Conservation (phyloP, 1,140 invertebrate genomes). For the Cydia strobilella region DNA sequence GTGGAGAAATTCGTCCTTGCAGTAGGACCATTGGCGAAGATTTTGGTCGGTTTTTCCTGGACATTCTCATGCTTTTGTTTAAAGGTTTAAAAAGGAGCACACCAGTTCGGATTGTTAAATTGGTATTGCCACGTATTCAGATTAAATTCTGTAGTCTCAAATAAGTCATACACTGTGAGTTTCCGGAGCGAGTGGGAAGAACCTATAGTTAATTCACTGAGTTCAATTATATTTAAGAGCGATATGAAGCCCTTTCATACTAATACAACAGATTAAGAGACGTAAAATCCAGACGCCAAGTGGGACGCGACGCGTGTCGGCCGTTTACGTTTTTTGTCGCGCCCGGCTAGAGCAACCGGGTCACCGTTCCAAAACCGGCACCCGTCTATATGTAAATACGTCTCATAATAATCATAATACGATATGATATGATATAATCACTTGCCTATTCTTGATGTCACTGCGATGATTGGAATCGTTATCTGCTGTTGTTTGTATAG, state of each 20-base stretch:
- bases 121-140: too few species aligned
- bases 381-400: constrained; percentile 51
- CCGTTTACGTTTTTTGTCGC: constrained; percentile 58
- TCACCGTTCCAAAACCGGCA: constrained; percentile 45
- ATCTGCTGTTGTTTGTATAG: neutral
- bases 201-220: neutral
- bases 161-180: too few species aligned
- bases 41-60: neutral
- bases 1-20: constrained; percentile 1
- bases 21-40: neutral
- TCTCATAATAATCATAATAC: constrained; percentile 14
- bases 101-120: too few species aligned
- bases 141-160: too few species aligned
- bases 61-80: neutral
- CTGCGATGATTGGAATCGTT: constrained; percentile 7
- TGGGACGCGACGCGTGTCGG: constrained; percentile 59
- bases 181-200: neutral
- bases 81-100: neutral
- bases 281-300: constrained; percentile 60
- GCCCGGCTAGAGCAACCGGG: constrained; percentile 48
- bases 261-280: constrained; percentile 3
- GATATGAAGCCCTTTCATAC: neutral
- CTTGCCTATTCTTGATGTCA: neutral
- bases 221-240: neutral
- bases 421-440: constrained; percentile 2